Conservation (phyloP, 2,113 vertebrate genomes). For the Microcebus tavaratra region DNA sequence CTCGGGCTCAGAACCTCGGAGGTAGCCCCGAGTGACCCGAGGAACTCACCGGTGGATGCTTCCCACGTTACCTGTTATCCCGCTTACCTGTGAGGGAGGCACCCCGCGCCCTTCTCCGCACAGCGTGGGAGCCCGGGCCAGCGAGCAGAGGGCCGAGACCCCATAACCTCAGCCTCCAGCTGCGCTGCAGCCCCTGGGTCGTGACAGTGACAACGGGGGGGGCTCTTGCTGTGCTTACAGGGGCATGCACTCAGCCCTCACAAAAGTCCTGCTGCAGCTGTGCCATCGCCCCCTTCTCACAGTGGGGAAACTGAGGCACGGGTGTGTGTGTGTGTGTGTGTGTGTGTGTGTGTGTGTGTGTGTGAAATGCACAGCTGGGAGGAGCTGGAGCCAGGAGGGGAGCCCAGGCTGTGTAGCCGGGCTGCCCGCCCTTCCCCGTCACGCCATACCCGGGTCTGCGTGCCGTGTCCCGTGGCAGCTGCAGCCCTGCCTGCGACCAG, state of each 20-base stretch:
- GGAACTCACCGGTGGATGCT: background rate
- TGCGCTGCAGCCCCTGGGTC: background rate
- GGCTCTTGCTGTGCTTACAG: fast-evolving
- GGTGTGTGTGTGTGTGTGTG: fast-evolving
- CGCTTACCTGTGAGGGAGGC: background rate
- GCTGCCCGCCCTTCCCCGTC: no score
- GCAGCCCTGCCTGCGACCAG: background rate
- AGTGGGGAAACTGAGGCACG: background rate
- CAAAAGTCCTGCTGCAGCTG: background rate
- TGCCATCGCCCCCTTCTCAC: background rate
- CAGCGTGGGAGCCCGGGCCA: background rate
- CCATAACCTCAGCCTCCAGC: fast-evolving
- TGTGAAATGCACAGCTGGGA: fast-evolving
- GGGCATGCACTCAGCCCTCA: fast-evolving
- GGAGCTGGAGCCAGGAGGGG: no score
- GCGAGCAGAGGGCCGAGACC: fast-evolving
- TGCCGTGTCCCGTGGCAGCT: fast-evolving
- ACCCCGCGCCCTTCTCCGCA: fast-evolving
- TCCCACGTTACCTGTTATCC: background rate
- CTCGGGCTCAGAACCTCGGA: background rate
- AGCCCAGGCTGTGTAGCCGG: no score
- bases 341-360: fast-evolving
- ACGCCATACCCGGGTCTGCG: background rate
- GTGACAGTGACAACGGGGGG: fast-evolving
- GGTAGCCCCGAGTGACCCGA: fast-evolving